Evolutionary conservation across 2,797 vertebrate genomes (phyloP), one percentile per base, ranked within the genome.

Genomic region (Danio albolineatus): DNA sequence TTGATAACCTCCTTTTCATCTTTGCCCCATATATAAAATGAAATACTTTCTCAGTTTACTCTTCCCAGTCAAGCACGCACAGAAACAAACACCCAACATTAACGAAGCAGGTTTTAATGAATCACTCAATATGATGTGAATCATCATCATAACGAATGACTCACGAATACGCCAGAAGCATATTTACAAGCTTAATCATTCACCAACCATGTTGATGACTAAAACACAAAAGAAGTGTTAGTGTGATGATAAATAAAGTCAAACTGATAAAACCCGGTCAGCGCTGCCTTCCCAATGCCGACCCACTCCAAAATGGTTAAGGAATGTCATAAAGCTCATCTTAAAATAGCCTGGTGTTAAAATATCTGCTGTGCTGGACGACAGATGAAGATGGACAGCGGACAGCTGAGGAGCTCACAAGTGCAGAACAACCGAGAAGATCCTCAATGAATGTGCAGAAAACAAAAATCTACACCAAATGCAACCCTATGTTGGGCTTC

Each of bases 261-360:
- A 43, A 64, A 43, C 41, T 12, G 12, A 8, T 10, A 19, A 14
- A 10, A n/a, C 38, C 12, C 4, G 4, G 53, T 59, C 51, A 39
- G 16, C 21, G 6, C 19, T 9, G 57, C 9, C 43, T 3, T 41
- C 21, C 83, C 57, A 64, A 59, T 10, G 41, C 17, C 13, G 57
- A 60, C 36, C 7, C 56, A 16, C 49, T 65, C 49, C 48, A 61
- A 57, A 78, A 76, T 76, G 77, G 70, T 46, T 46, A 73, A 62
- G 81, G 74, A 70, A 85, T 85, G 80, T 76, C 79, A 64, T 76
- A 81, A 73, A 62, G 59, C 76, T 48, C 19, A 2, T 82, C 89
- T 91, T 92, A 96, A 94, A 98, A 98, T 98, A 96, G 94, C 92
- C 89, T 76, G 86, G 91, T 78, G 86, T 91, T 88, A 87, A 89